These are phyloP conservation scores for Zygogramma bicolorata DNA, from an alignment of 2,888 invertebrate species.

Conservation along the genomic window DNA sequence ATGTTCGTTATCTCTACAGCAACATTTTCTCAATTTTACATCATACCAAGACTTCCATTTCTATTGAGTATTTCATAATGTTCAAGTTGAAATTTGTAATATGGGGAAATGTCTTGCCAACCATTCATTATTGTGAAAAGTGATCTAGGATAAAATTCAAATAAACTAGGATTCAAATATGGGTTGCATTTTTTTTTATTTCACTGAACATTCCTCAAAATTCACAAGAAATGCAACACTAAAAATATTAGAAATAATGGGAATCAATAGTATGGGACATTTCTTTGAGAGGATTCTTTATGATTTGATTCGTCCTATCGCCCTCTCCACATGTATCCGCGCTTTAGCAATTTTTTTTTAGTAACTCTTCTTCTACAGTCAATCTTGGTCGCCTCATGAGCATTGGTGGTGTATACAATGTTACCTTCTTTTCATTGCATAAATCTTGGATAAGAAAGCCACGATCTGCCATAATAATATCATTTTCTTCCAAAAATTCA, in stretches of 20 bases:
- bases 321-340: slow-evolving; percentile 16
- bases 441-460: slow-evolving; percentile 18
- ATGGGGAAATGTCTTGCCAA: too few relatives aligned
- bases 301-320: slow-evolving; percentile 8
- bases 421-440: background rate
- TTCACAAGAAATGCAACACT: background rate
- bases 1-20: too few relatives aligned
- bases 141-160: too few relatives aligned
- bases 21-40: too few relatives aligned
- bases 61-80: too few relatives aligned
- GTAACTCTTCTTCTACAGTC: slow-evolving; percentile 3
- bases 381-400: slow-evolving; percentile 1
- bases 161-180: too few relatives aligned
- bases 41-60: too few relatives aligned
- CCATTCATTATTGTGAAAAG: too few relatives aligned
- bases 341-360: slow-evolving; percentile 21
- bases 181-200: background rate
- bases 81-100: too few relatives aligned
- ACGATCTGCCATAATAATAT: slow-evolving; percentile 12
- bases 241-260: background rate
- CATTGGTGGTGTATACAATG: slow-evolving; percentile 9
- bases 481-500: background rate
- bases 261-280: background rate
- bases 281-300: slow-evolving; percentile 6
- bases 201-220: background rate